Evolutionary conservation across 1,140 invertebrate species (phyloP), one percentile per base, ranked within the genome.

Genomic region (Trypoxylus dichotomus): DNA sequence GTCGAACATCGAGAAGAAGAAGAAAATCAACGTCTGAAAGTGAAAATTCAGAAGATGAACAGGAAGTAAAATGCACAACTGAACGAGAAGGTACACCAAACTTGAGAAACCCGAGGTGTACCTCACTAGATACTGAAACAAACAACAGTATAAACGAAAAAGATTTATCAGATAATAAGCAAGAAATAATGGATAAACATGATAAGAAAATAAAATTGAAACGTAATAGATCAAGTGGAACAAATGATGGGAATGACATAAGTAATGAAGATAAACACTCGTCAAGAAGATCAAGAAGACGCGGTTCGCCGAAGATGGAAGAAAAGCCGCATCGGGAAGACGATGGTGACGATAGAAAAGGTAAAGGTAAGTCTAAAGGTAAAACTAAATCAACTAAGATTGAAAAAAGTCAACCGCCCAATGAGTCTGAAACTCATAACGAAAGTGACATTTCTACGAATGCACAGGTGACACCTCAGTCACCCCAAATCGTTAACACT

Each of bases 361-460:
- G 78, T 79, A 83, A 85, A 85, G 84, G 84, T 85, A 85, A 85
- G 84, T 85, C 84, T 83, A 84, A 84, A 83, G 81, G 80, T 85
- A 83, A 83, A 85, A 79, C 82, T 83, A 83, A 81, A 76, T 81
- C 81, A 81, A 25, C 71, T 37, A 84, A 85, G 80, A 80, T 78
- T 81, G 81, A 83, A 43, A 77, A 81, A 81, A 80, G 58, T 78
- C 79, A 74, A 74, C 76, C 73, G 74, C 68, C 78, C 78, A 79
- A 77, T 78, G 80, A 81, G 73, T 37, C 77, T 78, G 83, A 84
- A 82, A 81, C 77, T 79, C 79, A 83, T 81, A 84, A 81, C 72
- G 76, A 80, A 80, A 80, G 79, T 82, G 82, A 82, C 77, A 77
- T 83, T 82, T 82, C 80, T 85, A 82, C 82, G 80, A 83, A 85